Evolutionary conservation across 2,888 invertebrate genomes (phyloP).

Genomic region (Neelides folsomi): DNA sequence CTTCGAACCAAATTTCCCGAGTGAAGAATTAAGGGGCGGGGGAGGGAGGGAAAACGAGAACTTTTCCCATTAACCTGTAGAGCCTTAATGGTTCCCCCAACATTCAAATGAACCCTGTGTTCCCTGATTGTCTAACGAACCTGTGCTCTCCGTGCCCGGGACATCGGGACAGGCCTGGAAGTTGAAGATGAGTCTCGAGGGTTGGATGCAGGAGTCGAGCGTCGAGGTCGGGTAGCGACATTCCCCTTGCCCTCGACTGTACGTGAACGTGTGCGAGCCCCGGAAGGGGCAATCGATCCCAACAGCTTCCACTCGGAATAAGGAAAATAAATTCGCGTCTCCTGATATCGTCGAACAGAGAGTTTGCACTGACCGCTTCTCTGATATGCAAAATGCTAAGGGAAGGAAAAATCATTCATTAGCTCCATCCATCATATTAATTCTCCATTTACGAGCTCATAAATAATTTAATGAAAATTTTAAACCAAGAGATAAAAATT

Average conservation of each 20-base stretch:
- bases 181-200: slow-evolving; percentile 72
- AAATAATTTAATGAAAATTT: too few species aligned
- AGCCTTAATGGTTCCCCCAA: too few species aligned
- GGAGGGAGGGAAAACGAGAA: too few species aligned
- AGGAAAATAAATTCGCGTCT: slow-evolving; percentile 73
- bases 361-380: slow-evolving; percentile 22
- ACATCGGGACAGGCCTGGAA: slow-evolving; percentile 91
- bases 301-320: slow-evolving; percentile 75
- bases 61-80: too few species aligned
- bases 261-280: slow-evolving; percentile 84
- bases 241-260: slow-evolving; percentile 79
- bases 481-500: too few species aligned
- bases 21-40: too few species aligned
- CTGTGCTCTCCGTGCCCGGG: slow-evolving; percentile 76
- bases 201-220: slow-evolving; percentile 86
- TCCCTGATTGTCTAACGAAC: slow-evolving; percentile 41
- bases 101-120: too few species aligned
- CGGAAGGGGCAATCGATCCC: slow-evolving; percentile 78
- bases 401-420: background rate
- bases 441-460: too few species aligned
- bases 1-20: too few species aligned
- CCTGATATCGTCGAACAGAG: slow-evolving; percentile 40
- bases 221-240: slow-evolving; percentile 79
- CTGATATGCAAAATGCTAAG: slow-evolving; percentile 28
- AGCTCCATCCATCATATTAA: too few species aligned